Evolutionary conservation across 1,140 invertebrate genomes (phyloP).

Genomic region (Popillia japonica): DNA sequence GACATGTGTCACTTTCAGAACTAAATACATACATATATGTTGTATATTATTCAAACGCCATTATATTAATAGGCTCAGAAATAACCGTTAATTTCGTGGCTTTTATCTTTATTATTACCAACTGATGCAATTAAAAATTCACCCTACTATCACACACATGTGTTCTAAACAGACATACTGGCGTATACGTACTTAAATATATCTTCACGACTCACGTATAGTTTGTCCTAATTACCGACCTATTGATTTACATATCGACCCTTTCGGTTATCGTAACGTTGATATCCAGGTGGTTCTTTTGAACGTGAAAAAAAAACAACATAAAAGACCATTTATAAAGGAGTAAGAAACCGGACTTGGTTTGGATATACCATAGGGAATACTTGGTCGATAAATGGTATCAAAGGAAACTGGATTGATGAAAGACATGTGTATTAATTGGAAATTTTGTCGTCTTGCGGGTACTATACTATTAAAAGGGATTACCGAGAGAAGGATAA

Average conservation of each 20-base stretch:
- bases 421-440: background rate
- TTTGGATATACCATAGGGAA: background rate
- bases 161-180: background rate
- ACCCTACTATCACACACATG: background rate
- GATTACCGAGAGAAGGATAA: background rate
- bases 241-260: constrained; percentile 15
- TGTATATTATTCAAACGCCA: background rate
- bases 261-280: constrained; percentile 1
- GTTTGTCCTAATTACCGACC: background rate
- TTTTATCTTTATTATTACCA: constrained; percentile 16
- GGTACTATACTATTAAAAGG: background rate
- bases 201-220: background rate
- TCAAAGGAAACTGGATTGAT: background rate
- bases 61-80: background rate
- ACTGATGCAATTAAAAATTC: constrained; percentile 19
- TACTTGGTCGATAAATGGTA: constrained; percentile 2
- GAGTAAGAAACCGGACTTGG: background rate
- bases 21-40: too few species aligned
- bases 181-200: background rate
- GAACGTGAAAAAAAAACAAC: background rate
- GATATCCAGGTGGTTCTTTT: constrained; percentile 13
- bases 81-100: constrained; percentile 7
- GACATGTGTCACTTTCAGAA: background rate
- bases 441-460: background rate
- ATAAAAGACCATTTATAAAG: background rate